Evolutionary conservation across 1,140 invertebrate genomes (phyloP).

Genomic region (Ctenoplectra terminalis): DNA sequence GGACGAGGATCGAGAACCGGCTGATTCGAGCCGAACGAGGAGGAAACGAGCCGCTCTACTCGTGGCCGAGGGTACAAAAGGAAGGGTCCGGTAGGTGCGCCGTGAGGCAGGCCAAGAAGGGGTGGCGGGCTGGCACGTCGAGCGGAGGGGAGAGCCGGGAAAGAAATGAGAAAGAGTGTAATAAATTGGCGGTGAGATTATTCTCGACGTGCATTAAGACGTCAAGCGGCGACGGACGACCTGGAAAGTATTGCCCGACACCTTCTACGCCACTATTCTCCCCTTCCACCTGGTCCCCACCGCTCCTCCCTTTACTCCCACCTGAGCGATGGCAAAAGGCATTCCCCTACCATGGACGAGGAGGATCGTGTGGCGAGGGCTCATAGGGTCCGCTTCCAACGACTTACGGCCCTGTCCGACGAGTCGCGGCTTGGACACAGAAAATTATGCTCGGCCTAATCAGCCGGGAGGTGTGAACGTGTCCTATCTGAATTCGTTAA

Average conservation of each 20-base stretch:
- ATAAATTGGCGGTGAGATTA: conserved; percentile 84
- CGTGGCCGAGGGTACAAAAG: conserved; percentile 63
- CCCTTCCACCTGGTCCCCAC: conserved; percentile 42
- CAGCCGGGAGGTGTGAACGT: conserved; percentile 78
- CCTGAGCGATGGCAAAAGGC: neutral
- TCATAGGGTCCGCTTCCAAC: conserved; percentile 5
- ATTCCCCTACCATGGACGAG: conserved; percentile 41
- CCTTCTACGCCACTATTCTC: conserved; percentile 73
- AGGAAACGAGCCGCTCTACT: conserved; percentile 51
- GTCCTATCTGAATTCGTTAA: conserved; percentile 78
- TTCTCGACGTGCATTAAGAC: conserved; percentile 84
- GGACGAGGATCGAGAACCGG: neutral
- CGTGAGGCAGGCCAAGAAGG: conserved; percentile 37
- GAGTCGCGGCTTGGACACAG: conserved; percentile 29
- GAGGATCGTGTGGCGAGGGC: neutral
- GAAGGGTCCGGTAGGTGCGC: conserved; percentile 67
- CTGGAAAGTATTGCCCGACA: conserved; percentile 83
- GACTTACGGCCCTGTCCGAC: conserved; percentile 43
- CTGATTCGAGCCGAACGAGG: conserved; percentile 5
- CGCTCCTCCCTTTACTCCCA: conserved; percentile 50
- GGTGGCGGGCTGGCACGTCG: conserved; percentile 53
- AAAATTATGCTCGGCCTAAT: conserved; percentile 76
- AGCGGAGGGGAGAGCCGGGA: conserved; percentile 64
- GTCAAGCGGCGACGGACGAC: conserved; percentile 83
- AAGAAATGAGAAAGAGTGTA: conserved; percentile 83